Evolutionary conservation across 2,888 invertebrate genomes (phyloP), one percentile per base, ranked within the genome.

Genomic region (Polydrusus cervinus): DNA sequence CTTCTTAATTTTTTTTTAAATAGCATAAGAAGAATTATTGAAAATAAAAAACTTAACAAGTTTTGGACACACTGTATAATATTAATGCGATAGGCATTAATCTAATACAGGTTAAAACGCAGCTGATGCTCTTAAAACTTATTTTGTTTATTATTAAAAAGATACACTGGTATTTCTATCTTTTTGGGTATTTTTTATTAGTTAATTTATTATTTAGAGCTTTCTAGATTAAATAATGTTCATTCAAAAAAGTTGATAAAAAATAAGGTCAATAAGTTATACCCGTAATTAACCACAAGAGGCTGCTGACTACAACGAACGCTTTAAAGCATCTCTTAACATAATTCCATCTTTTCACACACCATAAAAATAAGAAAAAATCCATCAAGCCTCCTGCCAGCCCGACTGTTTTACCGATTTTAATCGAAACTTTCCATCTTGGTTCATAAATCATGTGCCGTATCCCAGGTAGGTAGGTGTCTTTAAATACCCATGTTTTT

Each of bases 381-480:
- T 51, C 64, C 49, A 73, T 71, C 62, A 62, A 62, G 14, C 43
- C 51, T 45, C 57, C 43, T 60, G 49, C 20, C 64, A 53, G 25
- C 14, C 62, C 53, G 79, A 79, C 80, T 80, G 81, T 81, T 82
- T 82, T 82, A 80, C 77, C 80, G 81, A 81, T 80, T 82, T 65
- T 83, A 84, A 85, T 84, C 83, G 78, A 74, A 77, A 78, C 76
- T 81, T 81, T 80, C 82, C 81, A 85, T 84, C 85, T 83, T 82
- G 79, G 79, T 79, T 80, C 77, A 82, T 85, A 84, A 84, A 84
- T 85, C 84, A 85, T 84, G 82, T 83, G 83, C 82, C 82, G 82
- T 84, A 81, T 81, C 82, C 80, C 83, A 81, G 82, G 83, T 82
- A 84, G 84, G 84, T 83, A 84, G 84, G 83, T 84, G 84, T 85